Evolutionary conservation across 2,113 vertebrate genomes (phyloP).

Genomic region (Mormoops blainvillei): DNA sequence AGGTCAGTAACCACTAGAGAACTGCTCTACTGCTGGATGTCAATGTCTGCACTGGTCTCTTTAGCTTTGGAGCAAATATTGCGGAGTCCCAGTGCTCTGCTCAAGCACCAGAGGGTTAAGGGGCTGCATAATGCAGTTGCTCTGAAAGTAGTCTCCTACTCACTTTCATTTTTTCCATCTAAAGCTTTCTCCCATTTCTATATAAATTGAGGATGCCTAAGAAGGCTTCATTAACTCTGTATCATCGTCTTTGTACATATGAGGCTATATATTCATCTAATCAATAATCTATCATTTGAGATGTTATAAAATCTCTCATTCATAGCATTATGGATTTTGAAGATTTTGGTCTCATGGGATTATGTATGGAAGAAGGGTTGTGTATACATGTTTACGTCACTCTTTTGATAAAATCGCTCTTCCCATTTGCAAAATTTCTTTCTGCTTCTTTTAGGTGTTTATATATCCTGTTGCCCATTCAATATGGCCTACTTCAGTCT

Average conservation of each 20-base stretch:
- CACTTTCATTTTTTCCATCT: not conserved
- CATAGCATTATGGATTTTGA: not conserved
- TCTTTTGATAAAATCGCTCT: not conserved
- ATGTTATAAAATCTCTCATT: not conserved
- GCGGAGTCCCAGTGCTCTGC: not conserved
- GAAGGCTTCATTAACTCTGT: not conserved
- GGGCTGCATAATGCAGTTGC: not conserved
- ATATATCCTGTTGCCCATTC: not conserved
- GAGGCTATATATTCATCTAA: not conserved
- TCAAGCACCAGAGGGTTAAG: not conserved
- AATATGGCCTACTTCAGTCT: not conserved
- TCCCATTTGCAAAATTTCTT: not conserved
- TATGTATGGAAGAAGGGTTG: not conserved
- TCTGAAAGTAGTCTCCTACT: not conserved
- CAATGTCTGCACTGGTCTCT: not conserved
- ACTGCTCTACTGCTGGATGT: not conserved
- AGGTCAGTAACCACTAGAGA: not conserved
- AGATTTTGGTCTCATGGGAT: not conserved
- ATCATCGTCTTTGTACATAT: not conserved
- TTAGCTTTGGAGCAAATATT: not conserved
- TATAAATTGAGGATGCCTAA: not conserved
- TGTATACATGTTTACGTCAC: not conserved
- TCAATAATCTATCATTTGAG: not conserved
- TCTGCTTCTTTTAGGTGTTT: not conserved
- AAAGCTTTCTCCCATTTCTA: not conserved